These are phyloP conservation scores for Alosa sapidissima DNA, from an alignment of 2,797 vertebrate species.

Conservation along the genomic window DNA sequence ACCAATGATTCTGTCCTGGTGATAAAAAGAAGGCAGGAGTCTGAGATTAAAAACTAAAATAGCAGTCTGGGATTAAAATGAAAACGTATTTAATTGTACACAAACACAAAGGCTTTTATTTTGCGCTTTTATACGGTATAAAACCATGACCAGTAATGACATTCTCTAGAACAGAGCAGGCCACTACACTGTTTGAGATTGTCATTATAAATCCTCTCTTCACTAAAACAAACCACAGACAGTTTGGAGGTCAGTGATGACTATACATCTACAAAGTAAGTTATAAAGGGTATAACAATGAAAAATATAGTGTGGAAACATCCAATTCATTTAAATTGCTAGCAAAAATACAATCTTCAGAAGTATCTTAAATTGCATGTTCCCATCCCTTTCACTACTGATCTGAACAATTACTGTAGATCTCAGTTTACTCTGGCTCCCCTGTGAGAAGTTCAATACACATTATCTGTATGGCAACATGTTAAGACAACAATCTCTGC, in stretches of 20 bases:
- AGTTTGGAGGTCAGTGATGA: background rate
- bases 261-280: background rate
- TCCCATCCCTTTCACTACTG: background rate
- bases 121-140: background rate
- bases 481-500: background rate
- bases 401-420: background rate
- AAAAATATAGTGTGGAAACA: background rate
- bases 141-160: background rate
- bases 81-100: background rate
- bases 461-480: background rate
- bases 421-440: background rate
- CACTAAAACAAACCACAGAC: background rate
- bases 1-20: too few relatives aligned
- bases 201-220: background rate
- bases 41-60: background rate
- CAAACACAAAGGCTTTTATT: conserved; percentile 1
- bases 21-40: background rate
- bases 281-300: background rate
- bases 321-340: background rate
- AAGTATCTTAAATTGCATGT: background rate
- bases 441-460: background rate
- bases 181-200: background rate
- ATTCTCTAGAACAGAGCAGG: background rate
- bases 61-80: background rate
- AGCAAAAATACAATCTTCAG: background rate